Conservation (phyloP, 2,888 invertebrate species). For the Ophion obscuratus region DNA sequence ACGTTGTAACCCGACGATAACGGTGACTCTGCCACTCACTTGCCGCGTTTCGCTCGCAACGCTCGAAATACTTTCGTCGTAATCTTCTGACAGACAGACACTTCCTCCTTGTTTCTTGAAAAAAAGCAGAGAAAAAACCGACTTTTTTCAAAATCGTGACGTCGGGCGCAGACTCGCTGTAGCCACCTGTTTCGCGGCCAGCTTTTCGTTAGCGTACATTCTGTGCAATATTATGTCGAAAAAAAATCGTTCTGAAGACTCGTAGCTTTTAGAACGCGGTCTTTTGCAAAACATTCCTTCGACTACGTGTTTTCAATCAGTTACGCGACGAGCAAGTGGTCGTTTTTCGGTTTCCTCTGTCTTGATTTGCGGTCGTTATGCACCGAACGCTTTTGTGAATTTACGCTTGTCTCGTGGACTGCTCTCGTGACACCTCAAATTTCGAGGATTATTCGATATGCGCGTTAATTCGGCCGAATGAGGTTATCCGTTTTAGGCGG, state of each 20-base stretch:
- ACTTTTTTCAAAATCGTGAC: not conserved
- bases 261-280: not conserved
- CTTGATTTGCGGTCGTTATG: not conserved
- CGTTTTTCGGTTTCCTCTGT: not conserved
- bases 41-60: conserved; percentile 13
- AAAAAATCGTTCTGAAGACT: not conserved
- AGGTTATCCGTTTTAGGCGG: not conserved
- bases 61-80: not conserved
- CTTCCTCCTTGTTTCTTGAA: not conserved
- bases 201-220: not conserved
- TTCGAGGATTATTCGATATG: not conserved
- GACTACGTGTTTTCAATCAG: not conserved
- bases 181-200: conserved; percentile 8
- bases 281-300: not conserved
- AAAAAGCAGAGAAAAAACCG: not conserved
- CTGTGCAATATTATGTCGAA: not conserved
- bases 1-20: conserved; percentile 60
- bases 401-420: not conserved
- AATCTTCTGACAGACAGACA: not conserved
- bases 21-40: conserved; percentile 22
- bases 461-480: not conserved
- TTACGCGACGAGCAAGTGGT: conserved; percentile 15
- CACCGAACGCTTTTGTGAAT: not conserved
- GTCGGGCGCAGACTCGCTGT: not conserved
- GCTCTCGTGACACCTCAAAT: conserved; percentile 25